phyloP scores from a whole-genome alignment of 2,797 vertebrate species.

The Uromys caudimaculatus region DNA sequence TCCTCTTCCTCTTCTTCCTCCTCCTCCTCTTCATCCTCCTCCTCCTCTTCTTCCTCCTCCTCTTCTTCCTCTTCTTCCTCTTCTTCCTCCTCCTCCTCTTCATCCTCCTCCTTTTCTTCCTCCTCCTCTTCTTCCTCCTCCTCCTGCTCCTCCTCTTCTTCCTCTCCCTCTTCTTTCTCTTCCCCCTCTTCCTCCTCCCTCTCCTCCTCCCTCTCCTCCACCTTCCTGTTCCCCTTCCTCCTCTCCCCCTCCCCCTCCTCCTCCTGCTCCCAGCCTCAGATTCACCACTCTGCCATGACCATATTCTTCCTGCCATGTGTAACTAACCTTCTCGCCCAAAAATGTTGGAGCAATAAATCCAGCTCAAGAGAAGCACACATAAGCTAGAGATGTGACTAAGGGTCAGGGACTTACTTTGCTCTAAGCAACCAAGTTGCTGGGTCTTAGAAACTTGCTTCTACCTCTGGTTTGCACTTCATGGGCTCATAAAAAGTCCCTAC shows the following conservation, averaged over 20 bases:
- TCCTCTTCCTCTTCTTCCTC: too few relatives aligned
- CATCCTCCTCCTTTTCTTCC: background rate
- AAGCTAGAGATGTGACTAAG: background rate
- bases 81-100: too few relatives aligned
- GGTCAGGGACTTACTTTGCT: background rate
- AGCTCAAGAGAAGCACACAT: background rate
- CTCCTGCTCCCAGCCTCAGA: background rate
- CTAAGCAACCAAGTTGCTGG: background rate
- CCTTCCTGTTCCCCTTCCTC: too few relatives aligned
- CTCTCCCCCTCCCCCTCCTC: too few relatives aligned
- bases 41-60: too few relatives aligned
- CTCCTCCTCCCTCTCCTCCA: background rate
- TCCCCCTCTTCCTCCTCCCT: too few relatives aligned
- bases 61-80: too few relatives aligned
- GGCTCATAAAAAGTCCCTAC: background rate
- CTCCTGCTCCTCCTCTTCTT: too few relatives aligned
- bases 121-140: too few relatives aligned
- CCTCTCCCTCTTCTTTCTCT: too few relatives aligned
- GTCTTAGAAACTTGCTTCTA: background rate
- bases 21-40: too few relatives aligned
- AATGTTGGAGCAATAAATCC: background rate
- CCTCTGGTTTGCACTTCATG: background rate
- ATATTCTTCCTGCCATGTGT: background rate
- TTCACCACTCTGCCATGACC: fast-evolving
- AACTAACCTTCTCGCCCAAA: background rate